These are phyloP conservation scores for Craniophora ligustri DNA, from an alignment of 2,888 invertebrate genomes.

Conservation along the genomic window DNA sequence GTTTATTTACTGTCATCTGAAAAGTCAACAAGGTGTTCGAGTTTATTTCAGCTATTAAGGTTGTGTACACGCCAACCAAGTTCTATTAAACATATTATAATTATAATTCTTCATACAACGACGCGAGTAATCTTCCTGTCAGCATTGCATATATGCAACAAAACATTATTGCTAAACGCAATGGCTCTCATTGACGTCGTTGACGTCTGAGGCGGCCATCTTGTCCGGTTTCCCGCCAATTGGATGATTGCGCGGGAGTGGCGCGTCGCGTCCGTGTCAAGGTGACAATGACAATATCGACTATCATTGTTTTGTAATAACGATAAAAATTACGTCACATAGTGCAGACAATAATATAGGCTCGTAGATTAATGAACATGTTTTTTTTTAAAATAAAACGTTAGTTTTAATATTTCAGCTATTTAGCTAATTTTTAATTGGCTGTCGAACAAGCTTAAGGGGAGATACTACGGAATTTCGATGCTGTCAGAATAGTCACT, in stretches of 20 bases:
- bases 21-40: no score
- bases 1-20: no score
- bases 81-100: no score
- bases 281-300: conserved; percentile 62
- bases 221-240: conserved; percentile 79
- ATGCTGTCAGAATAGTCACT: no score
- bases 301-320: conserved; percentile 49
- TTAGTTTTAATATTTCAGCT: background rate
- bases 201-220: conserved; percentile 67
- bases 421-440: no score
- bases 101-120: background rate
- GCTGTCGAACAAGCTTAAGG: no score
- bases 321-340: conserved; percentile 19
- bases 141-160: conserved; percentile 38
- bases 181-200: conserved; percentile 19
- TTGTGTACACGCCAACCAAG: no score
- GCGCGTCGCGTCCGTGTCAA: conserved; percentile 70
- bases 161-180: conserved; percentile 41
- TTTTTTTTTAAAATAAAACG: background rate
- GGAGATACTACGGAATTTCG: no score
- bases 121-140: conserved; percentile 16
- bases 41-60: no score
- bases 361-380: background rate
- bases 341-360: background rate
- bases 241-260: conserved; percentile 81